phyloP scores from a whole-genome alignment of 2,113 vertebrate species.

The Eira barbara region DNA sequence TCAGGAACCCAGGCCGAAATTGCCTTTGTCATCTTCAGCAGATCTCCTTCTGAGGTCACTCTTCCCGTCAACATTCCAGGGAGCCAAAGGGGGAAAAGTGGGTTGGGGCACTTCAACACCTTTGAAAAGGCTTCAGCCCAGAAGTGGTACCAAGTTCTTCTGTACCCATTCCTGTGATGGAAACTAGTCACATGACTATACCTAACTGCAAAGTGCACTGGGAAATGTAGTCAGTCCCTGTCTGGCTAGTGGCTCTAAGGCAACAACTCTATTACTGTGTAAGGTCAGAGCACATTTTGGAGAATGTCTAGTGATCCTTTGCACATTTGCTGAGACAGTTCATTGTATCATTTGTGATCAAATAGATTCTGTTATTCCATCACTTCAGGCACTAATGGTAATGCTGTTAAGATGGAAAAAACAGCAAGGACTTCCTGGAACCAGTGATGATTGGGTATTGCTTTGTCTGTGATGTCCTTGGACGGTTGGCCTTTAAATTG shows the following conservation, averaged over 20 bases:
- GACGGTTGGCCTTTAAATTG: not conserved
- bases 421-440: not conserved
- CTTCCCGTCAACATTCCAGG: not conserved
- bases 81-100: not conserved
- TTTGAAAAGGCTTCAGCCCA: not conserved
- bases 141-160: not conserved
- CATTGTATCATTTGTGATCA: not conserved
- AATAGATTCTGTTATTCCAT: not conserved
- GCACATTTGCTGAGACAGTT: not conserved
- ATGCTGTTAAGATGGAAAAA: not conserved
- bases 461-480: not conserved
- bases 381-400: not conserved
- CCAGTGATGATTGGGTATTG: not conserved
- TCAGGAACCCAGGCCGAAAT: not conserved
- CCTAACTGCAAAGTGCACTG: not conserved
- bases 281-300: not conserved
- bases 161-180: not conserved
- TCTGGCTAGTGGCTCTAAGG: not conserved
- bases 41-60: not conserved
- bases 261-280: not conserved
- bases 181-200: not conserved
- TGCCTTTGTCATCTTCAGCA: not conserved
- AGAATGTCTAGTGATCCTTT: not conserved
- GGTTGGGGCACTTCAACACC: not conserved
- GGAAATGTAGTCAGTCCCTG: not conserved